These are phyloP conservation scores for Lycaena phlaeas DNA, from an alignment of 2,888 invertebrate species.

Conservation along the genomic window DNA sequence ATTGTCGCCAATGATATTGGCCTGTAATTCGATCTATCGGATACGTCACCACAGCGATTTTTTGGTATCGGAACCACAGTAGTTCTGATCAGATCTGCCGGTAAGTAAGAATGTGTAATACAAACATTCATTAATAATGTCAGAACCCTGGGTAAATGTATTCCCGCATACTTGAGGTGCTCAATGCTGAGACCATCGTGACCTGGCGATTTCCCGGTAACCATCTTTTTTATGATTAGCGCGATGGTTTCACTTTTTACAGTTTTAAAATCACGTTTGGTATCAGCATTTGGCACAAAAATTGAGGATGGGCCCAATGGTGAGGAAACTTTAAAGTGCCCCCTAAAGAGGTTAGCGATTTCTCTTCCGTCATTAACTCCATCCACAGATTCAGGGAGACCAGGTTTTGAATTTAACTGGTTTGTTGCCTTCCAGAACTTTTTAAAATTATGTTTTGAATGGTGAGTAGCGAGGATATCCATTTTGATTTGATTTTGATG, in stretches of 20 bases:
- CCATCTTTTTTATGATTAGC: neutral
- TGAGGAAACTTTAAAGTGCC: neutral
- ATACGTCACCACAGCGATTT: neutral
- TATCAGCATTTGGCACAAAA: neutral
- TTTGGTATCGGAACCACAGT: neutral
- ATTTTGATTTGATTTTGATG: slow-evolving; percentile 17
- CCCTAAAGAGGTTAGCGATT: slow-evolving; percentile 6
- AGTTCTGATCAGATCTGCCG: neutral
- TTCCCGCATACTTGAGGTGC: neutral
- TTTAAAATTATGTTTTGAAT: slow-evolving; percentile 10
- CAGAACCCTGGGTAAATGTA: neutral
- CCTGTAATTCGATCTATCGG: neutral
- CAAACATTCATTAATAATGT: neutral
- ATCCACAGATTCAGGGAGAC: slow-evolving; percentile 11
- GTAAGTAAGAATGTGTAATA: neutral
- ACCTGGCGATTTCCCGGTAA: neutral
- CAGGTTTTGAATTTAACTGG: slow-evolving; percentile 12
- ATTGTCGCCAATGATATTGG: slow-evolving; percentile 11
- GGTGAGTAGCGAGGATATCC: slow-evolving; percentile 14
- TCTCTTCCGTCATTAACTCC: neutral
- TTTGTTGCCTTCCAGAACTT: slow-evolving; percentile 18
- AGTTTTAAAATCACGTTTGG: neutral
- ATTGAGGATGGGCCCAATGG: neutral
- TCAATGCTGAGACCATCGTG: neutral
- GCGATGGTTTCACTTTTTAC: neutral